Evolutionary conservation across 2,113 vertebrate genomes (phyloP), one percentile per base, ranked within the genome.

Genomic region (Ptychochromis oligacanthus): DNA sequence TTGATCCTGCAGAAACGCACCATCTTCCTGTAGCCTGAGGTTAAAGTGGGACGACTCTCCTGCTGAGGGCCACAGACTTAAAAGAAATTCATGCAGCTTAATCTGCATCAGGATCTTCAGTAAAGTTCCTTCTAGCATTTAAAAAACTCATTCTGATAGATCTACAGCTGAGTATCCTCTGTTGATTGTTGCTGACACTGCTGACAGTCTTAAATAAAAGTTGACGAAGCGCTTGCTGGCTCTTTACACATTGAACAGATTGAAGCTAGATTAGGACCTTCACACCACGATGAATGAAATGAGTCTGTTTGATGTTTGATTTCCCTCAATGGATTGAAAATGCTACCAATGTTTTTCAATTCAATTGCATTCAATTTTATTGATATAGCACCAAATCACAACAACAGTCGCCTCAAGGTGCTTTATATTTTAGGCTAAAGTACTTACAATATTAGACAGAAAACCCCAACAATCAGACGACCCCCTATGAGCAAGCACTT

Each of bases 111-210:
- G 40, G 12, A 13, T 36, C 6, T 36, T 6, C 3, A 36, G 5
- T 6, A 36, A 43, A 43, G 40, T 43, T 13, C 12, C 64, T 70
- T 4, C 22, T 18, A 65, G 40, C 64, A 49, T 67, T 11, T 49
- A 18, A 4, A 14, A 49, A 18, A 18, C 20, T 28, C 14, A 49
- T 49, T 18, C 40, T 49, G 40, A 67, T 20, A 24, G 22, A 24
- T 20, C 7, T 20, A 20, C 52, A 54, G 18, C 18, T 11, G 43
- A 52, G 15, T 12, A 24, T 28, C 65, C 43, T 52, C 65, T 52
- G 65, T 28, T 3, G 4, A 31, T 70, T 43, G 17, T 20, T 31
- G 24, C 65, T 0, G 3, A 17, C 22, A 0, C 40, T 24, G 62
- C 62, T 17, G n/a, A 1, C 38, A 24, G 62, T 24, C 64, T 11